A percentile compares a stretch with the other conserved stretches of the same genome.
Conservation (phyloP, 2,797 vertebrate species). For the Phalanger gymnotis region DNA sequence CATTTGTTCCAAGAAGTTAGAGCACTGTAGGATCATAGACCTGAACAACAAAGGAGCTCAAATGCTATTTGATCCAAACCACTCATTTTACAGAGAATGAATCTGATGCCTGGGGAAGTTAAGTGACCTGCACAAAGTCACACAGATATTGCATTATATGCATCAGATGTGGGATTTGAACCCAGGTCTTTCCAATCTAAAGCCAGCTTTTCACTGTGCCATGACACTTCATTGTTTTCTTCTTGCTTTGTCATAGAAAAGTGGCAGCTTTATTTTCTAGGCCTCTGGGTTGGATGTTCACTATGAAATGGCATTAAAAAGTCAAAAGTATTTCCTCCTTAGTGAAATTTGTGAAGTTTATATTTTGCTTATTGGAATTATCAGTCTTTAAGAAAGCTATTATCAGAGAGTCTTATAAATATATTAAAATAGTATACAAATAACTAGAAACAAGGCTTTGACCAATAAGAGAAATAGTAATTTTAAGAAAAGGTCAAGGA, state of each 20-base stretch:
- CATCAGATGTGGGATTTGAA: neutral
- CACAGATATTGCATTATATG: too few species aligned
- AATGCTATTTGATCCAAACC: too few species aligned
- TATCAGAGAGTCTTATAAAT: neutral
- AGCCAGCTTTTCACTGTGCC: neutral
- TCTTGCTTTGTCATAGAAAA: neutral
- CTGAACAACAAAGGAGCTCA: too few species aligned
- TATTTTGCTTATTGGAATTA: neutral
- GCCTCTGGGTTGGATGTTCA: neutral
- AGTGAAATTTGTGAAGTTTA: neutral
- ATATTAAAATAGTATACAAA: neutral
- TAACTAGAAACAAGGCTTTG: neutral
- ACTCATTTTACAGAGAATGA: too few species aligned
- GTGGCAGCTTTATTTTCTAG: neutral
- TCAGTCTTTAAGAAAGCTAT: neutral
- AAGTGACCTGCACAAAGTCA: too few species aligned
- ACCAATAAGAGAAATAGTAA: neutral
- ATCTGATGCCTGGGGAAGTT: too few species aligned
- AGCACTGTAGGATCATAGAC: too few species aligned
- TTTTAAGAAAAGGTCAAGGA: neutral
- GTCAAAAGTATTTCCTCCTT: neutral
- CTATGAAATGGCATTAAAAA: neutral
- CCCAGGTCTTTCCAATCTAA: neutral
- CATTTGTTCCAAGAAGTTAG: too few species aligned
- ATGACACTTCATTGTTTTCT: neutral